Evolutionary conservation across 2,113 vertebrate genomes (phyloP), one percentile per base, ranked within the genome.

Genomic region (Aptenodytes forsteri): DNA sequence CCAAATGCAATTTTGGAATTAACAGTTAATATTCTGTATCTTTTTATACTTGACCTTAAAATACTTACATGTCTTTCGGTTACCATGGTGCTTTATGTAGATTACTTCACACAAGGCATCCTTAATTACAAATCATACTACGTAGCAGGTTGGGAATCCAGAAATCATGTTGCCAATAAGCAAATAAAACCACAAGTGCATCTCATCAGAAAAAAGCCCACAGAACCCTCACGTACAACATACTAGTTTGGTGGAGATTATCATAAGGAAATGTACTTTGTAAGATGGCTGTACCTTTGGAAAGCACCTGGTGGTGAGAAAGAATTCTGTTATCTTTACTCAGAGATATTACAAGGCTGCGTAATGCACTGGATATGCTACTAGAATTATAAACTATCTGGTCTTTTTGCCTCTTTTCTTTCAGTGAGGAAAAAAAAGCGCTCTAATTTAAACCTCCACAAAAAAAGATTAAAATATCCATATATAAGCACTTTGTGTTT

Each of bases 11-110:
- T 29, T 73, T 25, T 66, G 55, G 71, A 87, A 93, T 54, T 38
- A 94, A 65, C 9, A 89, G 69, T 82, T 55, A 80, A 71, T 52
- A 61, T 19, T 50, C 58, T 36, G 10, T 21, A 69, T 62, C 70
- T 69, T 96, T 93, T 95, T 66, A 91, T 32, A 73, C 10, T 30
- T 83, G 73, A 91, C 66, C 66, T 95, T 91, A 94, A 95, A 95
- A 89, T 52, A 82, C 52, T 44, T 78, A 16, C 10, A 64, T 50
- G 67, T 34, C 32, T 83, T 95, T 76, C 3, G 2, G 93, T 89
- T 89, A 91, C 84, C 66, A 42, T 42, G 32, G 82, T 89, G 58
- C 70, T 70, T 95, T 90, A 65, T 36, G 75, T 46, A 89, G 66
- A 93, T 82, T 61, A 72, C 27, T 93, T 95, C 62, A 92, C 26